Evolutionary conservation across 1,140 invertebrate genomes (phyloP).

Genomic region (Lordiphosa mommai): DNA sequence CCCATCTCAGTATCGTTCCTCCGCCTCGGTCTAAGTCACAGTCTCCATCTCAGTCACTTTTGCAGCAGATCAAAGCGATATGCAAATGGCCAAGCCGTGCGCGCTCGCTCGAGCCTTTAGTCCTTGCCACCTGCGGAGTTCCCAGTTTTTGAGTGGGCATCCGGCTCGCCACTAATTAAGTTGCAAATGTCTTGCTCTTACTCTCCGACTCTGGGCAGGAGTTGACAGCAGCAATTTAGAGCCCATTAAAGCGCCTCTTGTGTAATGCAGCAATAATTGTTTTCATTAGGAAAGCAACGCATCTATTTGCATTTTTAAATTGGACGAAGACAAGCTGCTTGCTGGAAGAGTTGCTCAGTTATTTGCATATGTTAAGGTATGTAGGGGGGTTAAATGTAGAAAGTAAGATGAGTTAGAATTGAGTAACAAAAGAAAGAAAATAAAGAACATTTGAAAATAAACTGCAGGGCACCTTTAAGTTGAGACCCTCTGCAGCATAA

Average conservation of each 20-base stretch:
- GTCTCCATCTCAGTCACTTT: conserved; percentile 16
- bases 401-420: too few relatives aligned
- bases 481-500: too few relatives aligned
- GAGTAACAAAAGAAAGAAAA: background rate
- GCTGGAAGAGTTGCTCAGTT: conserved; percentile 27
- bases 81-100: conserved; percentile 53
- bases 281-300: conserved; percentile 46
- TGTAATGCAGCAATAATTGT: conserved; percentile 71
- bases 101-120: conserved; percentile 5
- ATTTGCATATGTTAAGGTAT: conserved; percentile 60
- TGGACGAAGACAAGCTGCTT: conserved; percentile 26
- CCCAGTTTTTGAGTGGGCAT: conserved; percentile 20
- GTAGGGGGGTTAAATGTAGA: background rate
- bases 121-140: conserved; percentile 34
- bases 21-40: background rate
- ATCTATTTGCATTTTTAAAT: conserved; percentile 58
- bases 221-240: conserved; percentile 48
- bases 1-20: background rate
- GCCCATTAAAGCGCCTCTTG: conserved; percentile 66
- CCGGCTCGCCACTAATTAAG: conserved; percentile 66
- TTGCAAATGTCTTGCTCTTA: conserved; percentile 45
- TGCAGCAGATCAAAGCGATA: conserved; percentile 58
- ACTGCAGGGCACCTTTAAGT: too few relatives aligned
- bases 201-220: conserved; percentile 11
- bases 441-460: background rate